Evolutionary conservation across 2,888 invertebrate genomes (phyloP).

Genomic region (Anaspis maculata): DNA sequence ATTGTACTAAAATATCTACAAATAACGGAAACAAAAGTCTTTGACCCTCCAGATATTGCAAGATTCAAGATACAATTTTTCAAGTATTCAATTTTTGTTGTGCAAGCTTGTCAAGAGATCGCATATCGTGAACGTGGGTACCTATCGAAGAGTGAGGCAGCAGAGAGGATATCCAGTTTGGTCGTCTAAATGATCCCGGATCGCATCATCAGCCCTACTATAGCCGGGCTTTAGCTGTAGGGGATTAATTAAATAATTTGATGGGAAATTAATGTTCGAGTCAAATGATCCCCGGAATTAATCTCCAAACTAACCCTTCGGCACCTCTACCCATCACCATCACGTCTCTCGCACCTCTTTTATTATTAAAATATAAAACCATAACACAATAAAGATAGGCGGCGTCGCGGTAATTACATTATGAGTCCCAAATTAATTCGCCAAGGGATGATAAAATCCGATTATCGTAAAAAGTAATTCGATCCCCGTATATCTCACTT

Average conservation of each 20-base stretch:
- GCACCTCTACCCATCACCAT: too few species aligned
- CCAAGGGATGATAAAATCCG: slow-evolving; percentile 24
- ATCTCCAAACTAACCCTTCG: slow-evolving; percentile 9
- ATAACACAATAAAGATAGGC: slow-evolving; percentile 14
- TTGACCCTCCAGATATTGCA: too few species aligned
- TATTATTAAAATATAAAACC: slow-evolving; percentile 15
- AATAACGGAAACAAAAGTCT: too few species aligned
- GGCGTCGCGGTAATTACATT: slow-evolving; percentile 22
- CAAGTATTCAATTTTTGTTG: too few species aligned
- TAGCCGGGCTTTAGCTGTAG: slow-evolving; percentile 4
- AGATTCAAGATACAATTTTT: too few species aligned
- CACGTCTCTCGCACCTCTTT: slow-evolving; percentile 6
- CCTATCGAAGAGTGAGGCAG: too few species aligned
- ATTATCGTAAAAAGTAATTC: slow-evolving; percentile 32
- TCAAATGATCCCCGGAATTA: slow-evolving; percentile 13
- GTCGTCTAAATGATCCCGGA: background rate
- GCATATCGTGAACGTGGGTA: too few species aligned
- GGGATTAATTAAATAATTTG: slow-evolving; percentile 12
- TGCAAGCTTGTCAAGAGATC: too few species aligned
- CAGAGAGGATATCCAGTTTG: too few species aligned
- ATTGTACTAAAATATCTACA: too few species aligned
- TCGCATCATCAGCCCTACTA: too few species aligned
- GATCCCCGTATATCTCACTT: slow-evolving; percentile 27
- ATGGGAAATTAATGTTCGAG: slow-evolving; percentile 13
- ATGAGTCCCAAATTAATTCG: slow-evolving; percentile 26